A percentile compares a stretch with the other conserved stretches of the same genome.
Evolutionary conservation across 1,140 invertebrate species (phyloP).

Genomic region (Cardiocondyla obscurior): DNA sequence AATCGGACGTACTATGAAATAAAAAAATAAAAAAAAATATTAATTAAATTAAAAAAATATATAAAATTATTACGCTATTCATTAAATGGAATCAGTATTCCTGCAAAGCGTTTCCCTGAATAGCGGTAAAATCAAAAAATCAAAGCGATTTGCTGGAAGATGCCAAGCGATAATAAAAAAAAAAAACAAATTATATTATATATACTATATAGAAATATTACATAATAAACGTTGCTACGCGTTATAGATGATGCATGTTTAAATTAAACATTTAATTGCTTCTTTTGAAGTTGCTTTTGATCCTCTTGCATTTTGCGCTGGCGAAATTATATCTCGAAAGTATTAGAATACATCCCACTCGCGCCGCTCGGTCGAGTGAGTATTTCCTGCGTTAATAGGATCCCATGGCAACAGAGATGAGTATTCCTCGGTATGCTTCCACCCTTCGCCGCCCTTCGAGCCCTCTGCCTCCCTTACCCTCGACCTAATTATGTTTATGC

Average conservation of each 20-base stretch:
- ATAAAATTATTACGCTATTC: not conserved
- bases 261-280: constrained; percentile 35
- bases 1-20: not conserved
- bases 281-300: constrained; percentile 48
- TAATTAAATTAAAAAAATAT: too few relatives aligned
- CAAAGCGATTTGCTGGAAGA: not conserved
- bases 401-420: constrained; percentile 57
- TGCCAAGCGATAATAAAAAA: not conserved
- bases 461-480: constrained; percentile 10
- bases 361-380: constrained; percentile 45
- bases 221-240: not conserved
- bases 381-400: constrained; percentile 58
- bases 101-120: not conserved
- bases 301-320: constrained; percentile 37
- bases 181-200: too few relatives aligned
- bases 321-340: constrained; percentile 52
- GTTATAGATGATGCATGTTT: not conserved
- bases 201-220: not conserved
- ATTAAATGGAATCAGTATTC: not conserved
- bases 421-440: constrained; percentile 44
- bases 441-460: constrained; percentile 18
- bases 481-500: constrained; percentile 71
- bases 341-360: constrained; percentile 55
- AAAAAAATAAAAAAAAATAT: not conserved
- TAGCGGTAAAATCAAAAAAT: not conserved